Conservation (phyloP, 2,797 vertebrate species). For the Macropodus opercularis region DNA sequence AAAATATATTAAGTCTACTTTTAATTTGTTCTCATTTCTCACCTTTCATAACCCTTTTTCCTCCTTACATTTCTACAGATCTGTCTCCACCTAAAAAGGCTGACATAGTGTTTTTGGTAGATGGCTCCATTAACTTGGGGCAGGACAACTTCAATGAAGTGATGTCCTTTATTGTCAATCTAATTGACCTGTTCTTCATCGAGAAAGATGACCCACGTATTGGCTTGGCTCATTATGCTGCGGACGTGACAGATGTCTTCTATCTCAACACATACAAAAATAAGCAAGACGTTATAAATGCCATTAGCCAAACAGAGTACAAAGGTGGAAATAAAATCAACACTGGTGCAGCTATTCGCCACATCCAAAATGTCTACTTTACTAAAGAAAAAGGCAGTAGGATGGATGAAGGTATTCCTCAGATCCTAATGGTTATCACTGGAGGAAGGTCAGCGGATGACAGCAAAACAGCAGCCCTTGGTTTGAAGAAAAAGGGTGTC, state of each 20-base stretch:
- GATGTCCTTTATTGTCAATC: slow-evolving; percentile 83
- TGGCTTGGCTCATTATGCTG: slow-evolving; percentile 90
- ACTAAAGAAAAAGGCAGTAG: slow-evolving; percentile 89
- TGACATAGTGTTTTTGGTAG: slow-evolving; percentile 95
- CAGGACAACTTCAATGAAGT: slow-evolving; percentile 86
- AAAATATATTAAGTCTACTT: too few relatives aligned
- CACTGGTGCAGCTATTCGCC: slow-evolving; percentile 87
- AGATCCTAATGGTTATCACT: slow-evolving; percentile 90
- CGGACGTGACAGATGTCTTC: slow-evolving; percentile 91
- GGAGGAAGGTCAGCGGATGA: slow-evolving; percentile 89
- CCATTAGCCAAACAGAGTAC: slow-evolving; percentile 84
- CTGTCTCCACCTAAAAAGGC: slow-evolving; percentile 74
- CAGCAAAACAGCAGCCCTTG: slow-evolving; percentile 83
- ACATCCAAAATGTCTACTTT: slow-evolving; percentile 88
- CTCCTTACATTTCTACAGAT: slow-evolving; percentile 2
- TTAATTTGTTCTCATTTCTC: too few relatives aligned
- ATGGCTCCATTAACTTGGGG: slow-evolving; percentile 94
- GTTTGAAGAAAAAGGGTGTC: slow-evolving; percentile 82
- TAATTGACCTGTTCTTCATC: slow-evolving; percentile 88
- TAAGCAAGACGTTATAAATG: slow-evolving; percentile 84
- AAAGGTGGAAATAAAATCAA: slow-evolving; percentile 89
- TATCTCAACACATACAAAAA: slow-evolving; percentile 87
- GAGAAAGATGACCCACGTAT: slow-evolving; percentile 87
- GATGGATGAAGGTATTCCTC: slow-evolving; percentile 87
- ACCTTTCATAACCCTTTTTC: too few relatives aligned